These are phyloP conservation scores for Salvelinus sp. DNA, from an alignment of 2,113 vertebrate species.

Conservation along the genomic window DNA sequence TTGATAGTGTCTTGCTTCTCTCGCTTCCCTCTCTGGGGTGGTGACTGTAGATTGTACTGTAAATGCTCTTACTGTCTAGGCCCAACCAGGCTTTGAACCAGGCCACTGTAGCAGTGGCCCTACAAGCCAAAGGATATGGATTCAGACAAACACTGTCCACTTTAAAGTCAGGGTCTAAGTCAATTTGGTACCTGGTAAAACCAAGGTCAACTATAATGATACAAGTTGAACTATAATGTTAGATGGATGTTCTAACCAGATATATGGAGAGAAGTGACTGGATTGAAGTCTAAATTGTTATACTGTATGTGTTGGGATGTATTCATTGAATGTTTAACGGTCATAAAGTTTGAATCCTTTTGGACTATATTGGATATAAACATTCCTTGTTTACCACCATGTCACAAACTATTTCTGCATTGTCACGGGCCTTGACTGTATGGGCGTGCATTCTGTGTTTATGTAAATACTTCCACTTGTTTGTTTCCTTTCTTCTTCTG, in stretches of 20 bases:
- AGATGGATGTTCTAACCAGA: not conserved
- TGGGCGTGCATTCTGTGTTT: not conserved
- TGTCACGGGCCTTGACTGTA: not conserved
- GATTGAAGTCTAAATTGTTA: too few species aligned
- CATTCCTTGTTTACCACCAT: not conserved
- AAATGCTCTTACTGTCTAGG: constrained; percentile 43
- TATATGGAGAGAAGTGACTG: too few species aligned
- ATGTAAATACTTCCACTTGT: not conserved
- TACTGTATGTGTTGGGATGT: too few species aligned
- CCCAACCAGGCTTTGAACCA: not conserved
- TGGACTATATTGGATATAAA: not conserved
- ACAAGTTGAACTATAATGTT: too few species aligned
- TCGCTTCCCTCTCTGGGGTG: constrained; percentile 3
- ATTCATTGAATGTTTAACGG: too few species aligned
- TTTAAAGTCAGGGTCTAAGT: too few species aligned
- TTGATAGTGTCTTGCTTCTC: not conserved
- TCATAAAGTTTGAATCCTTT: too few species aligned
- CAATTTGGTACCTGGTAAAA: too few species aligned
- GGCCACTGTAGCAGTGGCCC: not conserved
- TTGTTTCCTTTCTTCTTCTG: not conserved
- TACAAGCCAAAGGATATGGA: not conserved
- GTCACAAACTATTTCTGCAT: too few species aligned
- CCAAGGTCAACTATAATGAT: too few species aligned
- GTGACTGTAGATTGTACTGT: constrained; percentile 17
- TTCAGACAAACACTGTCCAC: not conserved